Conservation (phyloP, 2,888 invertebrate genomes). For the Lithophane socia region DNA sequence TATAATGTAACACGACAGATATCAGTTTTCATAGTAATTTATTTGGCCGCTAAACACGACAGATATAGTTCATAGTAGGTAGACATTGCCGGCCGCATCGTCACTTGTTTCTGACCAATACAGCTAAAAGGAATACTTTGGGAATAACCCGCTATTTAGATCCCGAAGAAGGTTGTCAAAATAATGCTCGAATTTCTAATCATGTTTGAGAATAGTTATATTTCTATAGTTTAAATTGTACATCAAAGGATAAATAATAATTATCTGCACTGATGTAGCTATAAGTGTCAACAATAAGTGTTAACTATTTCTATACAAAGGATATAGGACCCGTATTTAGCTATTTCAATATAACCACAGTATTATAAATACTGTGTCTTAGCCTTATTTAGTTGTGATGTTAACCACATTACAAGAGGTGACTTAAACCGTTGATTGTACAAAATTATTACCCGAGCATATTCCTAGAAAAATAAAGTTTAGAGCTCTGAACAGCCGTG, state of each 20-base stretch:
- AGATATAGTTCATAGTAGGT: too few relatives aligned
- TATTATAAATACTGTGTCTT: neutral
- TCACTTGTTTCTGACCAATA: too few relatives aligned
- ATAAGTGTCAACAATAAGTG: neutral
- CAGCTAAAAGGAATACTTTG: too few relatives aligned
- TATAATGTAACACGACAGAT: neutral
- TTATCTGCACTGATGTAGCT: neutral
- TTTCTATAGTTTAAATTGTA: neutral
- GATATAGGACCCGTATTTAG: neutral
- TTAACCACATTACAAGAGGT: conserved; percentile 1
- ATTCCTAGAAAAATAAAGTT: conserved; percentile 43
- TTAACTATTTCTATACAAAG: neutral
- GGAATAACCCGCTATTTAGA: too few relatives aligned
- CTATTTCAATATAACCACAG: neutral
- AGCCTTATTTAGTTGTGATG: neutral
- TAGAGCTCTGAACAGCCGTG: conserved; percentile 23
- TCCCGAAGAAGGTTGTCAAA: too few relatives aligned
- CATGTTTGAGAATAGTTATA: too few relatives aligned
- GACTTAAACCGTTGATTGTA: conserved; percentile 5
- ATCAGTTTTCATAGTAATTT: too few relatives aligned
- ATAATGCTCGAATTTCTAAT: too few relatives aligned
- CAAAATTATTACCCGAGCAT: conserved; percentile 28
- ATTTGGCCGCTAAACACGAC: too few relatives aligned
- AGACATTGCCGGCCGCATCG: too few relatives aligned
- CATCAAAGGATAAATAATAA: neutral